Evolutionary conservation across 2,797 vertebrate species (phyloP).

Genomic region (Liparis tanakae): DNA sequence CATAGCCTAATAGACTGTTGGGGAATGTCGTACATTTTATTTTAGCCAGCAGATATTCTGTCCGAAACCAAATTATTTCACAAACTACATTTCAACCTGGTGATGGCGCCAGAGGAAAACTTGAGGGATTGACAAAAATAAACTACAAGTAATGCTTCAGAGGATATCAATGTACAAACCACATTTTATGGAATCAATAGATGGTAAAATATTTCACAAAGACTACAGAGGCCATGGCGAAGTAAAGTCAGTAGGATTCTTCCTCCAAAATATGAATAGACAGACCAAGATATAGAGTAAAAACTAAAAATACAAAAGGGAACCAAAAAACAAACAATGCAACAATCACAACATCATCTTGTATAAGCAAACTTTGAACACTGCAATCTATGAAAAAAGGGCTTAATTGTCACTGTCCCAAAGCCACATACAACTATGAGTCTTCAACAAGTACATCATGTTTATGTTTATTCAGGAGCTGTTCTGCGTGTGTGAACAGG

Average conservation of each 20-base stretch:
- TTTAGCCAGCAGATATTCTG: background rate
- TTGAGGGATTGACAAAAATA: background rate
- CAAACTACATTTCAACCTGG: background rate
- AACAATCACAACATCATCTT: background rate
- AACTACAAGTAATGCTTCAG: background rate
- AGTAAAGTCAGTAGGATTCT: background rate
- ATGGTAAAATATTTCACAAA: background rate
- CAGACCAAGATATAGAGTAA: background rate
- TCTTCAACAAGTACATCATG: conserved; percentile 3
- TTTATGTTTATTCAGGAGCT: conserved; percentile 42
- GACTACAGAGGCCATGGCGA: background rate
- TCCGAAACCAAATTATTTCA: background rate
- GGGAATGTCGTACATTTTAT: too few species aligned
- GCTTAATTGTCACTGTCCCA: background rate
- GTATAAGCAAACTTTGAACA: background rate
- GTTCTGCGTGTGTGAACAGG: conserved; percentile 26
- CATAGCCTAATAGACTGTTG: background rate
- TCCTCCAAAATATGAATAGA: background rate
- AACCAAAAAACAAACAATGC: background rate
- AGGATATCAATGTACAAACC: background rate
- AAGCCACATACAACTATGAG: conserved; percentile 19
- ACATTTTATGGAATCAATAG: background rate
- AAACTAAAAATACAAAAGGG: conserved; percentile 2
- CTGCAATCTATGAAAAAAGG: background rate
- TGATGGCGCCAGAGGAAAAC: background rate